Evolutionary conservation across 2,113 vertebrate species (phyloP).

Genomic region (Siniperca chuatsi): DNA sequence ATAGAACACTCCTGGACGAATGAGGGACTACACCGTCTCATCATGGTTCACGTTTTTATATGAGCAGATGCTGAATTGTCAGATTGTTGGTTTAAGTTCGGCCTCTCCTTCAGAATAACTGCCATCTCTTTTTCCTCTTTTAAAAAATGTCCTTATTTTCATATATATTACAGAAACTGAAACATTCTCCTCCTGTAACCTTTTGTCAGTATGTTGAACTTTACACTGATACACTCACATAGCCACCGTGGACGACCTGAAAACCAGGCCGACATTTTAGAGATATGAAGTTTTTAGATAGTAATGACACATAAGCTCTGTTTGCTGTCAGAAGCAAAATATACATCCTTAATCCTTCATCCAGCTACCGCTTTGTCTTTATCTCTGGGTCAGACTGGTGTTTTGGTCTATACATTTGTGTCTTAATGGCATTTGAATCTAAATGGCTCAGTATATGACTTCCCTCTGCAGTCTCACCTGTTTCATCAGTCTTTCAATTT

Average conservation of each 20-base stretch:
- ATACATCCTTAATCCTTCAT: neutral
- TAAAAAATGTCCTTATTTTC: no score
- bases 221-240: neutral
- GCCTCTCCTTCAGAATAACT: neutral
- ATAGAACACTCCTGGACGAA: no score
- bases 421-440: conserved; percentile 6
- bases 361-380: neutral
- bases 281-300: conserved; percentile 24
- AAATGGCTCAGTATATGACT: neutral
- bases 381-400: neutral
- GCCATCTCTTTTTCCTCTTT: neutral
- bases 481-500: conserved; percentile 16
- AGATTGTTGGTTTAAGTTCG: neutral
- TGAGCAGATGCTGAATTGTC: neutral
- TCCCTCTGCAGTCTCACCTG: neutral
- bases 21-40: no score
- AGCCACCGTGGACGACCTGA: neutral
- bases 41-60: neutral
- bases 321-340: conserved; percentile 6
- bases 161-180: no score
- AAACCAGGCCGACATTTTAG: conserved; percentile 9
- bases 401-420: neutral
- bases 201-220: conserved; percentile 6
- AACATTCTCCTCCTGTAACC: neutral
- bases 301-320: neutral